Evolutionary conservation across 2,888 invertebrate genomes (phyloP).

Genomic region (Luffia ferchaultella): DNA sequence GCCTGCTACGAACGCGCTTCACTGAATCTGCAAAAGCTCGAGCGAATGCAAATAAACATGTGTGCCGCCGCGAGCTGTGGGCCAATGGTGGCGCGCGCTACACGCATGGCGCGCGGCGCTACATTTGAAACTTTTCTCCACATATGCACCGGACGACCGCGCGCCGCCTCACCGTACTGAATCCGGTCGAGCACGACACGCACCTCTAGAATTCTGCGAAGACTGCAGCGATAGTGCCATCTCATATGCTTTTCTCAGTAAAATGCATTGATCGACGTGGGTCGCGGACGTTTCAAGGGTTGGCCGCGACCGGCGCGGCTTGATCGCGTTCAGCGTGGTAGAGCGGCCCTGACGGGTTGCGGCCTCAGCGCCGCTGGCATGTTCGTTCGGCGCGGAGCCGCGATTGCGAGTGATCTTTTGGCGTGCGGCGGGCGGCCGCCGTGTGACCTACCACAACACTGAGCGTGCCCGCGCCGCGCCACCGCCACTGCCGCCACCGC

Average conservation of each 20-base stretch:
- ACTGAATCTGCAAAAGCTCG: constrained; percentile 57
- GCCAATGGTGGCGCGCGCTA: constrained; percentile 46
- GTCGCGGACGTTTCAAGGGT: too few species aligned
- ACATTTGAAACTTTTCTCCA: constrained; percentile 51
- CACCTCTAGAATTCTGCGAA: constrained; percentile 64
- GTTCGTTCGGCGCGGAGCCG: constrained; percentile 44
- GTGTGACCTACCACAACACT: constrained; percentile 74
- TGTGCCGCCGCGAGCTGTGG: constrained; percentile 43
- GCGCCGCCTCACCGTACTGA: not conserved
- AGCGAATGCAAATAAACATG: constrained; percentile 58
- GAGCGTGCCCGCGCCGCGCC: constrained; percentile 36
- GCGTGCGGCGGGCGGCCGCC: constrained; percentile 41
- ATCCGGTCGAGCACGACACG: constrained; percentile 22
- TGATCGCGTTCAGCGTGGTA: not conserved
- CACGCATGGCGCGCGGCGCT: constrained; percentile 54
- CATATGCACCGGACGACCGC: constrained; percentile 27
- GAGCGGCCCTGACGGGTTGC: not conserved
- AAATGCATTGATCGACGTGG: constrained; percentile 35
- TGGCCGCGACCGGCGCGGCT: too few species aligned
- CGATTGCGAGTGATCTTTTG: constrained; percentile 37
- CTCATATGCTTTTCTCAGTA: constrained; percentile 59
- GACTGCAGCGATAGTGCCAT: constrained; percentile 68
- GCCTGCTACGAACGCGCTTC: constrained; percentile 36
- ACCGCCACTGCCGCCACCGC: constrained; percentile 52
- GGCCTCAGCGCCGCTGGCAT: constrained; percentile 25